Conservation (phyloP, 2,797 vertebrate species). For the Leptoclinus maculatus region DNA sequence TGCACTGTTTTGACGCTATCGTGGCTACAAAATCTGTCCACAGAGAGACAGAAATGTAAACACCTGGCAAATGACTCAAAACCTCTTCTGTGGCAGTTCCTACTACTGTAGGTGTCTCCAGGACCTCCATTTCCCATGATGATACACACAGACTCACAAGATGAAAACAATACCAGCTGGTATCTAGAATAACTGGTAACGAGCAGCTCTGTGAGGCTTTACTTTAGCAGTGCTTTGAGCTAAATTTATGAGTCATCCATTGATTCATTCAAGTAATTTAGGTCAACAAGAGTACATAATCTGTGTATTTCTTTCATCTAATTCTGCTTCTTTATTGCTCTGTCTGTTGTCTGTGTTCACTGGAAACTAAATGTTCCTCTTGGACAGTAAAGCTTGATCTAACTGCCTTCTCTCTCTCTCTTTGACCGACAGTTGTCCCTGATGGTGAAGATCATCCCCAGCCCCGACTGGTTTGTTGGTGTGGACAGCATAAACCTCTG, state of each 20-base stretch:
- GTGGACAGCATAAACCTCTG: slow-evolving; percentile 79
- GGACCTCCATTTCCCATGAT: neutral
- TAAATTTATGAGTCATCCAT: neutral
- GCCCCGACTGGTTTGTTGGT: slow-evolving; percentile 85
- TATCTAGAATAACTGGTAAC: neutral
- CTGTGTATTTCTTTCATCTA: neutral
- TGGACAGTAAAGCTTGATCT: neutral
- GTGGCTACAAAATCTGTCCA: neutral
- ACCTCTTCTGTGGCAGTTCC: neutral
- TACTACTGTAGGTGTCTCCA: neutral
- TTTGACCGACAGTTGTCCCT: slow-evolving; percentile 75
- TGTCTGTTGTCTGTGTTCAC: neutral
- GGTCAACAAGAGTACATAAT: neutral
- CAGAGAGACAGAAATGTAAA: neutral
- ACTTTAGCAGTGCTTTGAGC: neutral
- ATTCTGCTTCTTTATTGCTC: neutral
- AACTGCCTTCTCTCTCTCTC: slow-evolving; percentile 14
- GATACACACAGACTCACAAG: neutral
- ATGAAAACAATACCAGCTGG: neutral
- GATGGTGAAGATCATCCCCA: slow-evolving; percentile 83
- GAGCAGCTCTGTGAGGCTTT: neutral
- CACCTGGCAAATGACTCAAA: neutral
- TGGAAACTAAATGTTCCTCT: neutral
- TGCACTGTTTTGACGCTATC: neutral
- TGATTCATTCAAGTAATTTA: neutral